Evolutionary conservation across 2,797 vertebrate genomes (phyloP), one percentile per base, ranked within the genome.

Genomic region (Pangasius sanitwongsei): DNA sequence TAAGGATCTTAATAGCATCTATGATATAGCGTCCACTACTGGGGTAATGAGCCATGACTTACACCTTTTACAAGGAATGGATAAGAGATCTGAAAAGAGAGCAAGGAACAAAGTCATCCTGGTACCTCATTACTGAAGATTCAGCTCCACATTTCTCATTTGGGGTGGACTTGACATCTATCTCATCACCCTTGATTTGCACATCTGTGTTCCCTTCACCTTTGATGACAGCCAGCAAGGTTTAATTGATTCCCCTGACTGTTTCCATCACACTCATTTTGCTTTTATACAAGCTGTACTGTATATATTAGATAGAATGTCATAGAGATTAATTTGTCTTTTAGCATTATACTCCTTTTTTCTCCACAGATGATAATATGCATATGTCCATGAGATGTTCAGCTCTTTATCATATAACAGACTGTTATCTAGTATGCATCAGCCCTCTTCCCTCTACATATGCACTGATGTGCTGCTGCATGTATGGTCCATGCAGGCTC

Each of bases 61-160:
- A 44, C 83, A 86, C 88, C 84, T 86, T 89, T 83, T 81, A 67
- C 55, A 84, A 85, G 59, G 50, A 90, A 91, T 89, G 75, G 70
- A 86, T 89, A 85, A 85, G 65, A 86, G 77, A 87, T 59, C 83
- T 53, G 28, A 85, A 91, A 87, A 87, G 53, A 44, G 65, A 89
- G 57, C 37, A 74, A 84, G 67, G 87, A 87, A 83, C 85, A 89
- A 91, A 67, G 57, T 85, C 88, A 86, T 87, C 88, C 55, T 75
- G 81, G 87, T 89, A 87, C 86, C 86, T 89, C 91, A 92, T 89
- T 91, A 91, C 80, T 80, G 63, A 91, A 31, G 75, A 74, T 82
- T 89, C 85, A 85, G 70, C 89, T 87, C 72, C 67, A 55, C 57
- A 85, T 87, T 88, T 90, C 72, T 89, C 87, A 87, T 88, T 57